Evolutionary conservation across 2,888 invertebrate genomes (phyloP).

Genomic region (Xanthostigma xanthostigma): DNA sequence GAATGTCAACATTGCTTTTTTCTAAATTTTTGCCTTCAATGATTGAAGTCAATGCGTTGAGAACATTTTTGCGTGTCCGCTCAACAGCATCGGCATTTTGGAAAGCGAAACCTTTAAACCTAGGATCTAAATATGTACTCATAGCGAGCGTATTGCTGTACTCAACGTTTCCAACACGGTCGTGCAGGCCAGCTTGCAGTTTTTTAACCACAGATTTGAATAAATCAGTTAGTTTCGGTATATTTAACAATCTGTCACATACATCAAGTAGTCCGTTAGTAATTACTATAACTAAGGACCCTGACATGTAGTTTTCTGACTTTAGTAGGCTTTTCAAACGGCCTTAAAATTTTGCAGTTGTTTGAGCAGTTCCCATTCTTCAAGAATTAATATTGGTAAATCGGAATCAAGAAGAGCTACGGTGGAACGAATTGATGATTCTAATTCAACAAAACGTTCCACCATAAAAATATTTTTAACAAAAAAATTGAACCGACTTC

Average conservation of each 20-base stretch:
- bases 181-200: slow-evolving; percentile 8
- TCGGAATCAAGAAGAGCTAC: slow-evolving; percentile 10
- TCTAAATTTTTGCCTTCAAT: too few relatives aligned
- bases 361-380: background rate
- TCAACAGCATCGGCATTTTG: slow-evolving; percentile 6
- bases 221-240: background rate
- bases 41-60: too few relatives aligned
- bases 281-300: too few relatives aligned
- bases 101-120: slow-evolving; percentile 9
- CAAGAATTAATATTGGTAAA: background rate
- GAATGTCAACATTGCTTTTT: too few relatives aligned
- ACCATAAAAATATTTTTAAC: too few relatives aligned
- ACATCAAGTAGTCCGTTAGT: too few relatives aligned
- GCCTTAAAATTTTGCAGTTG: background rate
- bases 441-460: slow-evolving; percentile 12
- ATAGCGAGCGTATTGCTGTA: slow-evolving; percentile 9
- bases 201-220: slow-evolving; percentile 6
- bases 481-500: too few relatives aligned
- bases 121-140: slow-evolving; percentile 9
- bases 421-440: slow-evolving; percentile 13
- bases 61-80: background rate
- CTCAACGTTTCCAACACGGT: slow-evolving; percentile 8
- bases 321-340: background rate
- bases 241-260: too few relatives aligned
- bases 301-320: background rate